phyloP scores from a whole-genome alignment of 1,140 invertebrate species.

The Archivesica marissinica region DNA sequence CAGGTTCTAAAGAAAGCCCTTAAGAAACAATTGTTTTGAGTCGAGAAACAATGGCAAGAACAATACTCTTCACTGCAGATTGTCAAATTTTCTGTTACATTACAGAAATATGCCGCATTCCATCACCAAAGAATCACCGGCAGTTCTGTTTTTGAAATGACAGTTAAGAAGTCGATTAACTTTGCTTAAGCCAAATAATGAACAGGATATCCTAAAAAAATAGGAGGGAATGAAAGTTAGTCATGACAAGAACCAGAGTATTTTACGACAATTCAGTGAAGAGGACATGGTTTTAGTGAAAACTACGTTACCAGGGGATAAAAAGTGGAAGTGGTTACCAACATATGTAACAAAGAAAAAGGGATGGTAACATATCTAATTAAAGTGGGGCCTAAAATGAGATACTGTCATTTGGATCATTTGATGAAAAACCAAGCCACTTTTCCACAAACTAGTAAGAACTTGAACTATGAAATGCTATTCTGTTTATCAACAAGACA shows the following conservation, averaged over 20 bases:
- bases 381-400: too few relatives aligned
- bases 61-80: not conserved
- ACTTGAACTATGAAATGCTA: too few relatives aligned
- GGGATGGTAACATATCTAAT: too few relatives aligned
- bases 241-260: not conserved
- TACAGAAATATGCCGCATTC: constrained; percentile 62
- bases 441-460: too few relatives aligned
- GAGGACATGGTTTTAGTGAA: not conserved
- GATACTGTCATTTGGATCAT: too few relatives aligned
- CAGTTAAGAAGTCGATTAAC: constrained; percentile 1
- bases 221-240: not conserved
- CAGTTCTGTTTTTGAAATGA: constrained; percentile 39
- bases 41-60: constrained; percentile 39
- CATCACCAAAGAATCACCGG: constrained; percentile 56
- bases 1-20: constrained; percentile 15
- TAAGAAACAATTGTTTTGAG: constrained; percentile 53
- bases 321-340: too few relatives aligned
- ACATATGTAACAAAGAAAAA: too few relatives aligned
- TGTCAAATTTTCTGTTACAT: constrained; percentile 37
- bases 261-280: not conserved
- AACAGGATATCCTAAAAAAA: not conserved
- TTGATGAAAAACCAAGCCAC: too few relatives aligned
- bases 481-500: too few relatives aligned
- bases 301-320: not conserved
- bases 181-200: constrained; percentile 23